Conservation (phyloP, 2,888 invertebrate genomes). For the Trichacis sp. region DNA sequence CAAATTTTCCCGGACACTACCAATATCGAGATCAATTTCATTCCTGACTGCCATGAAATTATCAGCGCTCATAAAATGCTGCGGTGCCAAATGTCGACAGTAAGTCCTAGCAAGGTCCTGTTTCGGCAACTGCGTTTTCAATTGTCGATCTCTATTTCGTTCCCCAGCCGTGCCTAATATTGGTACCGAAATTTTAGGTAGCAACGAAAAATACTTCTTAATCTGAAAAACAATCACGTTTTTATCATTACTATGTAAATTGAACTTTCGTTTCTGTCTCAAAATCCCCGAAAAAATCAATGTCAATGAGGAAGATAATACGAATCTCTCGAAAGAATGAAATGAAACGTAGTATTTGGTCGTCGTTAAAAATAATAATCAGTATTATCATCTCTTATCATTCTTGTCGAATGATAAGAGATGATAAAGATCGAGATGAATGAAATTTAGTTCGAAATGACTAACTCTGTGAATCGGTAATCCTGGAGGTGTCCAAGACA, state of each 20-base stretch:
- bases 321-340: too few species aligned
- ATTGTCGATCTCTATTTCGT: conserved; percentile 82
- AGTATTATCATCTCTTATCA: too few species aligned
- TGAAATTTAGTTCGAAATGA: not conserved
- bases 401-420: too few species aligned
- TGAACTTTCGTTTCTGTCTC: too few species aligned
- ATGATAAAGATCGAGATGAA: not conserved
- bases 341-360: too few species aligned
- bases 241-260: too few species aligned
- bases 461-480: conserved; percentile 69
- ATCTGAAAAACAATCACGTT: too few species aligned
- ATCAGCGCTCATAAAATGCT: conserved; percentile 85
- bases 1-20: conserved; percentile 69
- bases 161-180: conserved; percentile 83
- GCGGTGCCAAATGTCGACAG: conserved; percentile 86
- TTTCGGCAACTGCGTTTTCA: conserved; percentile 91
- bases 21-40: conserved; percentile 96
- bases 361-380: too few species aligned
- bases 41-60: conserved; percentile 95
- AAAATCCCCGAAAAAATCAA: too few species aligned
- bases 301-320: too few species aligned
- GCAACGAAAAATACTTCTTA: conserved; percentile 91
- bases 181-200: conserved; percentile 79
- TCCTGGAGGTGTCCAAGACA: conserved; percentile 82
- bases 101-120: conserved; percentile 93